Percentiles rank a stretch among this genome's conserved stretches.
Conservation (phyloP, 2,888 invertebrate species). For the Orthosia gracilis region DNA sequence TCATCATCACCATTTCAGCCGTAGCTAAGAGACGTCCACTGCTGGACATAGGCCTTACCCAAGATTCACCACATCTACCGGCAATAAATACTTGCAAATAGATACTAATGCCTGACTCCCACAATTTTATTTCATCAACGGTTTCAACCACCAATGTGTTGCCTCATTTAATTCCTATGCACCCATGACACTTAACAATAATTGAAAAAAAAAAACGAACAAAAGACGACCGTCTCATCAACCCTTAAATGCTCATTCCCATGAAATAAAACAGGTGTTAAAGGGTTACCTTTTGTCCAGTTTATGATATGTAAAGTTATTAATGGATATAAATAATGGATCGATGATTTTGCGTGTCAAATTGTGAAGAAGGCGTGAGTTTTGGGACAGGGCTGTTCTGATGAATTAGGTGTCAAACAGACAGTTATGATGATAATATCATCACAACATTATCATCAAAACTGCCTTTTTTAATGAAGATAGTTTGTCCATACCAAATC, state of each 20-base stretch:
- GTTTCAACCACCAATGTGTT: constrained; percentile 4
- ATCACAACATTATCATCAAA: too few relatives aligned
- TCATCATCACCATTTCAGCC: too few relatives aligned
- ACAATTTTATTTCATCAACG: neutral
- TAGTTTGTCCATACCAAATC: too few relatives aligned
- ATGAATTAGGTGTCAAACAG: neutral
- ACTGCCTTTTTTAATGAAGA: too few relatives aligned
- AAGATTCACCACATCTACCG: too few relatives aligned
- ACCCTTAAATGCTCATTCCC: constrained; percentile 70
- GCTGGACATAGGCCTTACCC: too few relatives aligned
- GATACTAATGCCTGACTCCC: too few relatives aligned
- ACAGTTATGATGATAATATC: too few relatives aligned
- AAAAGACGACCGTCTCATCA: constrained; percentile 56
- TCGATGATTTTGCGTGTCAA: constrained; percentile 60
- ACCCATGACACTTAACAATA: constrained; percentile 25
- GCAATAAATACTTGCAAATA: too few relatives aligned
- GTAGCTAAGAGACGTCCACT: too few relatives aligned
- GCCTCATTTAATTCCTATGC: constrained; percentile 41
- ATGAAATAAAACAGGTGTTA: constrained; percentile 71
- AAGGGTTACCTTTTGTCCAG: constrained; percentile 58
- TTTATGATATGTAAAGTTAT: constrained; percentile 46
- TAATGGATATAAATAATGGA: constrained; percentile 45
- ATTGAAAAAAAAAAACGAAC: constrained; percentile 45
- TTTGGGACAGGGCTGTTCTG: neutral
- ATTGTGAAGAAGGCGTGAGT: constrained; percentile 25